A percentile compares a stretch with the other conserved stretches of the same genome.
Conservation (phyloP, 2,797 vertebrate genomes). For the Falco berigora region DNA sequence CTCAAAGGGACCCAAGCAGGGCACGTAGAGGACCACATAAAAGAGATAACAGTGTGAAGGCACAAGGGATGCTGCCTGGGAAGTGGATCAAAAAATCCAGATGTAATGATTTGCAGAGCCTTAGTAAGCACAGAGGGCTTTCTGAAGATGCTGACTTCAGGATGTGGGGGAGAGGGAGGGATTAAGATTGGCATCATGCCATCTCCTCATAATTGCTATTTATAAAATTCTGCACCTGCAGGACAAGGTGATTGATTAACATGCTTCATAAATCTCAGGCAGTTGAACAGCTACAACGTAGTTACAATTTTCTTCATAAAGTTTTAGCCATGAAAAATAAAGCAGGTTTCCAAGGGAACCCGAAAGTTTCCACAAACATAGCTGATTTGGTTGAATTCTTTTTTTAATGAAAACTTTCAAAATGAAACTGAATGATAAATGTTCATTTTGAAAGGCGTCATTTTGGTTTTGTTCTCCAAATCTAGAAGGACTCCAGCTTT, state of each 20-base stretch:
- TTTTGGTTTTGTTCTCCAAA: neutral
- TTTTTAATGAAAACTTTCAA: conserved; percentile 23
- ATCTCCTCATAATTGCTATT: conserved; percentile 15
- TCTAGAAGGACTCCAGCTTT: neutral
- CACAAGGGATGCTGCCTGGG: neutral
- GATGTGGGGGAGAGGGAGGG: neutral
- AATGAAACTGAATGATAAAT: conserved; percentile 12
- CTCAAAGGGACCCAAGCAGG: neutral
- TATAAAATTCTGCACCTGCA: conserved; percentile 58
- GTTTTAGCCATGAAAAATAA: neutral
- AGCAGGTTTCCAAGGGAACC: conserved; percentile 34
- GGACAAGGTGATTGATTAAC: conserved; percentile 44
- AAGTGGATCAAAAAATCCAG: neutral
- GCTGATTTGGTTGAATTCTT: conserved; percentile 23
- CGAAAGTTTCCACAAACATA: neutral
- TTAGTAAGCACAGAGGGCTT: neutral
- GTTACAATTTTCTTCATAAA: conserved; percentile 30
- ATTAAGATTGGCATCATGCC: neutral
- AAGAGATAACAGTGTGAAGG: neutral
- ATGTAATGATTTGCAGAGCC: neutral
- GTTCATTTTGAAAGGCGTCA: neutral
- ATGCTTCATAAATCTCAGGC: conserved; percentile 27
- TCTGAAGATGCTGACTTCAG: conserved; percentile 39
- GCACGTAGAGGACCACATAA: neutral
- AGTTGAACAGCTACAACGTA: neutral